Conservation (phyloP, 2,888 invertebrate genomes). For the Pseudolycoriella hygida region DNA sequence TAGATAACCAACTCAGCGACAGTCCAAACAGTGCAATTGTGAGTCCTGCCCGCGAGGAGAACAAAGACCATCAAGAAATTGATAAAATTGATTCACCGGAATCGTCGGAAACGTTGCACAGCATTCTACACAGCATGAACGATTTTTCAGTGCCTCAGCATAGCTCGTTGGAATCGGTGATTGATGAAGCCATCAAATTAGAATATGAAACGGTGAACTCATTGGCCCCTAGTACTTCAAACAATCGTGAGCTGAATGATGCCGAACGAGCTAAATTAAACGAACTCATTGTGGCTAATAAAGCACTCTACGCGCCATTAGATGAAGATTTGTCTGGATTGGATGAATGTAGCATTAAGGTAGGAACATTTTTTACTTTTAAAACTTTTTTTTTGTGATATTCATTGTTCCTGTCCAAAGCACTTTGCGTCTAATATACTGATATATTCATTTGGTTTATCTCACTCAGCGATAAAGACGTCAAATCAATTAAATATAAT, state of each 20-base stretch:
- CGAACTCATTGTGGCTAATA: conserved; percentile 71
- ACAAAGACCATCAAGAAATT: background rate
- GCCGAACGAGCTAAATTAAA: conserved; percentile 71
- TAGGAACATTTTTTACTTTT: conserved; percentile 14
- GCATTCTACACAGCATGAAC: conserved; percentile 14
- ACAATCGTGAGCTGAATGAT: conserved; percentile 39
- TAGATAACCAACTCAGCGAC: conserved; percentile 6
- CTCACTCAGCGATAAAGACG: no score
- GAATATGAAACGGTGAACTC: conserved; percentile 59
- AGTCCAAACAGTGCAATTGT: conserved; percentile 5
- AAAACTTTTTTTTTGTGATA: no score
- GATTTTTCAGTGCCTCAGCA: conserved; percentile 16
- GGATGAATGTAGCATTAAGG: conserved; percentile 40
- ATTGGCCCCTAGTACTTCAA: conserved; percentile 51
- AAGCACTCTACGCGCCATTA: conserved; percentile 65
- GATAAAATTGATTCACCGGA: background rate
- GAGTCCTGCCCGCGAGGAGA: background rate
- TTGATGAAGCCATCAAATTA: conserved; percentile 70
- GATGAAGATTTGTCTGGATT: conserved; percentile 62
- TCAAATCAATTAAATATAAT: no score
- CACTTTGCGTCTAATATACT: no score
- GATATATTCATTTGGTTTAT: no score
- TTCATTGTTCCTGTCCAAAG: no score
- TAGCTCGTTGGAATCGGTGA: conserved; percentile 61
- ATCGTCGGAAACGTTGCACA: conserved; percentile 16